phyloP scores from a whole-genome alignment of 2,888 invertebrate species.

The Agrilus mali region DNA sequence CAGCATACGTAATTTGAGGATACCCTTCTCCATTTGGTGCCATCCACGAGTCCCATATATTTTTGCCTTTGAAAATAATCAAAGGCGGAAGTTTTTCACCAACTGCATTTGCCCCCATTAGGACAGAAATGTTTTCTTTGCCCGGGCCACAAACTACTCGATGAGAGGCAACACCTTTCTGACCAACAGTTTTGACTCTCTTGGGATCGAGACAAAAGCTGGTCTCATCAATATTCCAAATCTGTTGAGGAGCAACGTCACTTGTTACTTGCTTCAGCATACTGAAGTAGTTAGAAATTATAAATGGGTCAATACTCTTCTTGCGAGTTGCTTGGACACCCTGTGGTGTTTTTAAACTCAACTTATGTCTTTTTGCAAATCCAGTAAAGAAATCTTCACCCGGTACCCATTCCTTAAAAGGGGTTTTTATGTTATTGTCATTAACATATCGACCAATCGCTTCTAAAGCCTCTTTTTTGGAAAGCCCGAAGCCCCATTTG shows the following conservation, averaged over 20 bases:
- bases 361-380: constrained; percentile 14
- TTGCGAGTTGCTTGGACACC: constrained; percentile 16
- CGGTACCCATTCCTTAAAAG: constrained; percentile 18
- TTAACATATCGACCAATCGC: constrained; percentile 15
- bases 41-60: constrained; percentile 12
- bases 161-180: constrained; percentile 5
- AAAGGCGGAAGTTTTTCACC: neutral
- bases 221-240: constrained; percentile 10
- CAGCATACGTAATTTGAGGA: constrained; percentile 17
- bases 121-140: constrained; percentile 18
- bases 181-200: constrained; percentile 8
- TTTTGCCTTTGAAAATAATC: constrained; percentile 4
- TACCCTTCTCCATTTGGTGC: constrained; percentile 13
- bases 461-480: constrained; percentile 17
- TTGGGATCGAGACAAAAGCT: constrained; percentile 9
- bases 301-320: constrained; percentile 14
- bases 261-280: constrained; percentile 2
- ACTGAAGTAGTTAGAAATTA: constrained; percentile 7
- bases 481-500: constrained; percentile 21
- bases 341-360: constrained; percentile 20
- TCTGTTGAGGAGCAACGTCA: constrained; percentile 3
- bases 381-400: constrained; percentile 18
- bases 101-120: constrained; percentile 12
- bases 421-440: constrained; percentile 16
- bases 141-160: constrained; percentile 16